phyloP scores from a whole-genome alignment of 1,140 invertebrate genomes.

The Pseudomyrmex cubaensis region DNA sequence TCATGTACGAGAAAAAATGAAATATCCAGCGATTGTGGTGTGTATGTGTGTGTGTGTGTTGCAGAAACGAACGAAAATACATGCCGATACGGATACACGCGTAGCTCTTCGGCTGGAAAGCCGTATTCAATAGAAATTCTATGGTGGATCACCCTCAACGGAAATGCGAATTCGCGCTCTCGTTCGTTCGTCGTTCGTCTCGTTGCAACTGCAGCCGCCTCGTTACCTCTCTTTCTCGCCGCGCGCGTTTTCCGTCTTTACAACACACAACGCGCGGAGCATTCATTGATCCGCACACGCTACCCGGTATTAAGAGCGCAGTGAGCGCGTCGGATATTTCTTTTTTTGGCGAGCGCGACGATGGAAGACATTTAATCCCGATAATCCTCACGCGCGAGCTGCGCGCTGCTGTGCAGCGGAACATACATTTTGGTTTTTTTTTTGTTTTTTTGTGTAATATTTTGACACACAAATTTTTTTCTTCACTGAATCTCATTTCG shows the following conservation, averaged over 20 bases:
- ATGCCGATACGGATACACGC: constrained; percentile 13
- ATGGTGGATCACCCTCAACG: constrained; percentile 22
- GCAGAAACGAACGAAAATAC: constrained; percentile 33
- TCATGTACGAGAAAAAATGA: neutral
- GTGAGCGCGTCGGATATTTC: neutral
- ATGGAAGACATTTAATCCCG: constrained; percentile 8
- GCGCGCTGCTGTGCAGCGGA: neutral
- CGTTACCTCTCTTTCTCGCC: constrained; percentile 19
- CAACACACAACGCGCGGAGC: neutral
- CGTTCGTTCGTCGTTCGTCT: neutral
- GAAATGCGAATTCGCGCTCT: constrained; percentile 23
- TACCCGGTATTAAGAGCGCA: constrained; percentile 21
- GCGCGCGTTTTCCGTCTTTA: constrained; percentile 2
- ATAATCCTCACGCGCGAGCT: neutral
- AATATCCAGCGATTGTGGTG: constrained; percentile 19
- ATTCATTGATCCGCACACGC: constrained; percentile 13
- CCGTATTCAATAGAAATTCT: constrained; percentile 55
- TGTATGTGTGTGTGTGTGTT: neutral
- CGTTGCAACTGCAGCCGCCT: neutral
- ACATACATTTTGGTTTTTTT: neutral
- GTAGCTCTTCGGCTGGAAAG: neutral
- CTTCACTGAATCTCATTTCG: neutral
- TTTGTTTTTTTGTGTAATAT: neutral
- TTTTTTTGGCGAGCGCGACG: neutral
- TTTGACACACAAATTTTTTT: neutral